phyloP scores from a whole-genome alignment of 2,113 vertebrate species.

The Spea multiplicata region DNA sequence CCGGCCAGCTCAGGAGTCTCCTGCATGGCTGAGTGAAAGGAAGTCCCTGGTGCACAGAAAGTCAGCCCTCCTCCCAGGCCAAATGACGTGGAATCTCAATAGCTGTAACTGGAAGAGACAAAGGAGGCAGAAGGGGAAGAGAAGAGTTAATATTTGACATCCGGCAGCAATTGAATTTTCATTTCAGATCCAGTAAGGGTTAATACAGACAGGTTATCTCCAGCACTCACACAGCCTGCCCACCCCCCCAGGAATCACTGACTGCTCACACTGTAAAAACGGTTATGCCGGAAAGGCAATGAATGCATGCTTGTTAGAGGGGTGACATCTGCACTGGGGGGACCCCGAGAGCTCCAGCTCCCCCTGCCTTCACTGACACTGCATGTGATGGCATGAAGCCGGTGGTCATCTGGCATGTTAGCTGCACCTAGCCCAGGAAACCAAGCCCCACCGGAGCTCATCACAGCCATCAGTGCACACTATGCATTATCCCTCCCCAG shows the following conservation, averaged over 20 bases:
- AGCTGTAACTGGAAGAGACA: conserved; percentile 54
- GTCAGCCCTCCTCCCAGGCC: conserved; percentile 56
- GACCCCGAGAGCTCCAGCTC: not conserved
- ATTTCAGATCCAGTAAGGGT: not conserved
- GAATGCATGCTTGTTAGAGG: no score
- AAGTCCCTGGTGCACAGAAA: conserved; percentile 60
- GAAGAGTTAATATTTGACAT: conserved; percentile 42
- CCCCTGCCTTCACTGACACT: not conserved
- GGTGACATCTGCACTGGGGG: no score
- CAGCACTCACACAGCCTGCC: no score
- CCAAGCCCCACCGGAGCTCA: not conserved
- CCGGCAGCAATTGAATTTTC: conserved; percentile 40
- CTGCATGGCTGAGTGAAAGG: conserved; percentile 53
- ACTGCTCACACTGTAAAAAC: no score
- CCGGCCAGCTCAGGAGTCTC: conserved; percentile 48
- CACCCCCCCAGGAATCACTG: no score
- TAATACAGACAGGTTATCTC: no score
- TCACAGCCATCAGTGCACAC: not conserved
- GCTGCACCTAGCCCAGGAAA: not conserved
- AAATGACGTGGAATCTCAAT: conserved; percentile 53
- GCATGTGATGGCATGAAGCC: not conserved
- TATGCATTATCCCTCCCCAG: not conserved
- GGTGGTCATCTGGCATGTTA: not conserved
- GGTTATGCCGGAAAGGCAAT: no score
- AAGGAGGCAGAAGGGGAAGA: conserved; percentile 44